Percentiles rank a stretch among this genome's conserved stretches.
Conservation (phyloP, 2,797 vertebrate genomes). For the Xerus rutilus region DNA sequence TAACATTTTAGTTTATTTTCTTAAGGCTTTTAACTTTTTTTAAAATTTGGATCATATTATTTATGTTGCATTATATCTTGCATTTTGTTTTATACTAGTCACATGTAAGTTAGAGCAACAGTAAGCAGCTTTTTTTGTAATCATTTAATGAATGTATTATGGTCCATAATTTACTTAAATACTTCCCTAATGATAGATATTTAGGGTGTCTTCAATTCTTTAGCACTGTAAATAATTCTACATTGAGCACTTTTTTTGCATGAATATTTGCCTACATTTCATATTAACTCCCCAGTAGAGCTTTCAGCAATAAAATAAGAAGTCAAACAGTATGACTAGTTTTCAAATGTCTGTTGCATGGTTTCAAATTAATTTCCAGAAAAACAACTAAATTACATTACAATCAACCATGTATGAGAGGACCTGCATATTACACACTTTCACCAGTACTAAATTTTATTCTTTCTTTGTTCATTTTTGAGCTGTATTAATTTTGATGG, state of each 20-base stretch:
- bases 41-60: not conserved
- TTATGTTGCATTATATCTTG: slow-evolving; percentile 22
- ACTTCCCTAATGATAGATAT: not conserved
- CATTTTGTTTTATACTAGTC: slow-evolving; percentile 39
- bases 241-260: not conserved
- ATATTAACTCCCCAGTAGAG: not conserved
- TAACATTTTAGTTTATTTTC: slow-evolving; percentile 21
- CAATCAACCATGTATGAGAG: not conserved
- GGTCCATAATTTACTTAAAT: slow-evolving; percentile 58
- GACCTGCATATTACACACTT: not conserved
- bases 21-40: slow-evolving; percentile 1
- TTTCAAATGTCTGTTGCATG: slow-evolving; percentile 1
- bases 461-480: not conserved
- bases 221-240: not conserved
- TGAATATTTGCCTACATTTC: slow-evolving; percentile 36
- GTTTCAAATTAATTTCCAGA: slow-evolving; percentile 52
- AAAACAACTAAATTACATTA: slow-evolving; percentile 25
- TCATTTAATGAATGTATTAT: slow-evolving; percentile 18
- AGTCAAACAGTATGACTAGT: slow-evolving; percentile 8
- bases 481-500: not conserved
- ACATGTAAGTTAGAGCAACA: slow-evolving; percentile 18
- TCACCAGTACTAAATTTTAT: not conserved
- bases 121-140: slow-evolving; percentile 47
- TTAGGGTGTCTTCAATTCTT: slow-evolving; percentile 38
- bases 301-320: slow-evolving; percentile 62